Evolutionary conservation across 2,888 invertebrate genomes (phyloP).

Genomic region (Drosophila atripex): DNA sequence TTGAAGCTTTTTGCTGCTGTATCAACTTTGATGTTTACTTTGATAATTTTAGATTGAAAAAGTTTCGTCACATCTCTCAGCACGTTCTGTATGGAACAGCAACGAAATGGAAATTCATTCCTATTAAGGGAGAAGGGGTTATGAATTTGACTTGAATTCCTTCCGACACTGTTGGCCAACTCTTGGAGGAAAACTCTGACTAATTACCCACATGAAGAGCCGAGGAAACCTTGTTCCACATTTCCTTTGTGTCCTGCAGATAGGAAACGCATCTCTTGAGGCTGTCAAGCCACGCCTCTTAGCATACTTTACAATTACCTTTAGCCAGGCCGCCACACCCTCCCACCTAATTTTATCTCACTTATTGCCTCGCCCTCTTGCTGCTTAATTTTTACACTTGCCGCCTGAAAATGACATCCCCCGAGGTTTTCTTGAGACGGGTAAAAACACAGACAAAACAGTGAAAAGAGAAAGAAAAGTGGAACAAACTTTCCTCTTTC

Average conservation of each 20-base stretch:
- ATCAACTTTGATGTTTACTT: constrained; percentile 73
- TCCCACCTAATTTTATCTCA: constrained; percentile 65
- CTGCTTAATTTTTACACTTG: constrained; percentile 74
- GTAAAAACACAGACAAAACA: constrained; percentile 22
- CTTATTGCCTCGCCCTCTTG: constrained; percentile 56
- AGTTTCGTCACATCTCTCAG: constrained; percentile 49
- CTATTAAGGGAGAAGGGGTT: constrained; percentile 9
- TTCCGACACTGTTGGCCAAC: not conserved
- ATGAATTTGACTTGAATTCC: constrained; percentile 8
- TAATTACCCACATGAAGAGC: constrained; percentile 43
- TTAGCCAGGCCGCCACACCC: constrained; percentile 19
- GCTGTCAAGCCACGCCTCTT: constrained; percentile 45
- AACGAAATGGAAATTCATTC: constrained; percentile 5
- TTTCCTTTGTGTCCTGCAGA: constrained; percentile 23
- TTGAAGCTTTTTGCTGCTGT: constrained; percentile 33
- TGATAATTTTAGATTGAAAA: constrained; percentile 76
- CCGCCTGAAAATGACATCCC: constrained; percentile 67
- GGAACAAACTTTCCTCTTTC: constrained; percentile 56
- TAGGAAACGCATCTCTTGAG: constrained; percentile 43
- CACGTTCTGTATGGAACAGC: constrained; percentile 5
- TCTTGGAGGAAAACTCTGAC: constrained; percentile 16
- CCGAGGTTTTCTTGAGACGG: constrained; percentile 40
- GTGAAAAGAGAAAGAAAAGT: constrained; percentile 44
- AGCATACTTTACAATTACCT: constrained; percentile 60
- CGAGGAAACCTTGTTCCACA: constrained; percentile 43